phyloP scores from a whole-genome alignment of 2,797 vertebrate species.

The Scarus forsteni region DNA sequence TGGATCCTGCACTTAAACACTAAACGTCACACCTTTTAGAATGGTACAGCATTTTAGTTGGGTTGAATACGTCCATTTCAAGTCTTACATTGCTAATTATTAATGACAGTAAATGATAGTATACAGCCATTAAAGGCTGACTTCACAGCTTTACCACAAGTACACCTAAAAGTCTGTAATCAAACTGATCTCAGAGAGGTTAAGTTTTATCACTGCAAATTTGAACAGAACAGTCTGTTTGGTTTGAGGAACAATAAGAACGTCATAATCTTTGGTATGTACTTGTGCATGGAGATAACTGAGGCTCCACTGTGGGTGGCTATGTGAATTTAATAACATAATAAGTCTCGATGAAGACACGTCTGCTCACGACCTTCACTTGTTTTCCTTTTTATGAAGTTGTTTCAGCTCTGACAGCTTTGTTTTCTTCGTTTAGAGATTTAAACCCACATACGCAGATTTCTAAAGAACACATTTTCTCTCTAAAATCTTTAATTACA shows the following conservation, averaged over 20 bases:
- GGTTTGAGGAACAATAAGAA: conserved; percentile 19
- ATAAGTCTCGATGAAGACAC: conserved; percentile 11
- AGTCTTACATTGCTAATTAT: too few species aligned
- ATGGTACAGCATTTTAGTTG: too few species aligned
- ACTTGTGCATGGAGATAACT: conserved; percentile 4
- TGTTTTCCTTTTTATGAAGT: conserved; percentile 25
- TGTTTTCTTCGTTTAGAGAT: conserved; percentile 35
- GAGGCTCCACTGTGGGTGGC: not conserved
- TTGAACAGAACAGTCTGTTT: not conserved
- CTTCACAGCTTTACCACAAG: too few species aligned
- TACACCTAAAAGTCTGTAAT: too few species aligned
- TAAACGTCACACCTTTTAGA: too few species aligned
- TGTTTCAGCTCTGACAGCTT: conserved; percentile 25
- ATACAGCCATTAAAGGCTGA: too few species aligned
- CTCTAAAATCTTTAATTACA: conserved; percentile 38
- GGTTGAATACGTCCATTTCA: too few species aligned
- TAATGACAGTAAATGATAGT: too few species aligned
- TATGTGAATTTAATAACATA: conserved; percentile 21
- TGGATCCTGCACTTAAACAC: too few species aligned
- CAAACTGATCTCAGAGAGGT: not conserved
- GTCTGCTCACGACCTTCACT: conserved; percentile 15
- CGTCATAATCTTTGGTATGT: not conserved
- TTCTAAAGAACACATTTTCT: conserved; percentile 19
- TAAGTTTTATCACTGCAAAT: not conserved
- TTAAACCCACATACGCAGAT: conserved; percentile 2